Evolutionary conservation across 2,113 vertebrate species (phyloP).

Genomic region (Anolis sagrei): DNA sequence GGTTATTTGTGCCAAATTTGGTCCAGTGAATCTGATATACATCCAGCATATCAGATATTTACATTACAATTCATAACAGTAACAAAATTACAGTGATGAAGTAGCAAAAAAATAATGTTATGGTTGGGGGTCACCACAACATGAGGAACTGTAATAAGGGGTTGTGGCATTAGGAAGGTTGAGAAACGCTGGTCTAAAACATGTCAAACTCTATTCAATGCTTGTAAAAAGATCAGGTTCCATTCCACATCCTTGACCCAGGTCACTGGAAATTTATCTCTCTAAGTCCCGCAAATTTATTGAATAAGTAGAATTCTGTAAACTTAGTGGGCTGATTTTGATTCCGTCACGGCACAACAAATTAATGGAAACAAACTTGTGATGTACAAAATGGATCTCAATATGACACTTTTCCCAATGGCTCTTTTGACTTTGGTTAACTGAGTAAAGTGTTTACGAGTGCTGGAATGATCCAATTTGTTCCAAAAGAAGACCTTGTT

Average conservation of each 20-base stretch:
- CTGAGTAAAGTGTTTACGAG: slow-evolving; percentile 18
- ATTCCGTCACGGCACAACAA: slow-evolving; percentile 29
- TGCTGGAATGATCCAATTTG: slow-evolving; percentile 4
- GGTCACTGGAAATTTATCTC: slow-evolving; percentile 87
- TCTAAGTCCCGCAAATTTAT: slow-evolving; percentile 83
- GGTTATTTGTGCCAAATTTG: too few relatives aligned
- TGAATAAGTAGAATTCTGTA: slow-evolving; percentile 85
- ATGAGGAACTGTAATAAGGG: too few relatives aligned
- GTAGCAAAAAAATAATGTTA: too few relatives aligned
- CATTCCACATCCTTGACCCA: slow-evolving; percentile 55
- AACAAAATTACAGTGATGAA: too few relatives aligned
- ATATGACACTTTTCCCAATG: slow-evolving; percentile 1
- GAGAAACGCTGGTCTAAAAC: too few relatives aligned
- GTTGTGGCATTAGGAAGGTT: too few relatives aligned
- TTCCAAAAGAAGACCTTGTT: not conserved
- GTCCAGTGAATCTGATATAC: too few relatives aligned
- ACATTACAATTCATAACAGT: too few relatives aligned
- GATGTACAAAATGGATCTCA: slow-evolving; percentile 65
- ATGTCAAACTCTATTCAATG: not conserved
- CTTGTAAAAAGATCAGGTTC: slow-evolving; percentile 25
- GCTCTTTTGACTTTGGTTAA: slow-evolving; percentile 2
- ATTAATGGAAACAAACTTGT: slow-evolving; percentile 54
- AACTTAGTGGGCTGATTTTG: slow-evolving; percentile 81
- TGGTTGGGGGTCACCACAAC: too few relatives aligned
- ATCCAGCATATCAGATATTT: too few relatives aligned